A percentile compares a stretch with the other conserved stretches of the same genome.
phyloP scores from a whole-genome alignment of 2,888 invertebrate genomes.

The Xestia c-nigrum region DNA sequence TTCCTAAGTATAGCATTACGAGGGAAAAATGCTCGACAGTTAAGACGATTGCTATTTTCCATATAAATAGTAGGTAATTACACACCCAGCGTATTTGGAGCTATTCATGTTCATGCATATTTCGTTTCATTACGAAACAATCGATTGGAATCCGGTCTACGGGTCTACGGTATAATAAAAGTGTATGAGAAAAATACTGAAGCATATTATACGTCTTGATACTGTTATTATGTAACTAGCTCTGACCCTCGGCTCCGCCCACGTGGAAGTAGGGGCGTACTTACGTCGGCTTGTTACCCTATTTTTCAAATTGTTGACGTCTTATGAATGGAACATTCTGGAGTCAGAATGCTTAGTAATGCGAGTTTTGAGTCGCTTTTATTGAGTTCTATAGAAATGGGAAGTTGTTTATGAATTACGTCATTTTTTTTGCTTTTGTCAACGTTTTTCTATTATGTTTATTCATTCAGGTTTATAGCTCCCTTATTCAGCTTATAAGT shows the following conservation, averaged over 20 bases:
- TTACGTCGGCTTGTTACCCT: slow-evolving; percentile 59
- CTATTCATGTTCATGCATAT: slow-evolving; percentile 66
- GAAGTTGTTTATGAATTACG: slow-evolving; percentile 37
- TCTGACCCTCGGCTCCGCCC: slow-evolving; percentile 50
- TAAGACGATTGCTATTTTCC: slow-evolving; percentile 79
- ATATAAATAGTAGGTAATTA: slow-evolving; percentile 72
- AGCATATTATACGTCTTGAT: slow-evolving; percentile 57
- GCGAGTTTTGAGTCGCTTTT: slow-evolving; percentile 48
- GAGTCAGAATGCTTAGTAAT: slow-evolving; percentile 48
- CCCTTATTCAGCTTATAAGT: background rate
- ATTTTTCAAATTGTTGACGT: slow-evolving; percentile 63
- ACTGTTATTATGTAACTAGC: slow-evolving; percentile 63
- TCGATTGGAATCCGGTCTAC: slow-evolving; percentile 48
- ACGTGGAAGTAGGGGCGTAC: slow-evolving; percentile 62
- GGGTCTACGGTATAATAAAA: slow-evolving; percentile 46
- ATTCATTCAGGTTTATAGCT: background rate
- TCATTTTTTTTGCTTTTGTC: slow-evolving; percentile 25
- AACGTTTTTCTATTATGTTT: slow-evolving; percentile 16
- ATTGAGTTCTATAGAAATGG: slow-evolving; percentile 53
- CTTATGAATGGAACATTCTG: slow-evolving; percentile 58
- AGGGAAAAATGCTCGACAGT: slow-evolving; percentile 80
- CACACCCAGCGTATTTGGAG: slow-evolving; percentile 65
- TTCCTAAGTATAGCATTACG: slow-evolving; percentile 81
- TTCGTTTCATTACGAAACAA: slow-evolving; percentile 52
- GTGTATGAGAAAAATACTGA: slow-evolving; percentile 39